Conservation (phyloP, 1,140 invertebrate species). For the Arion vulgaris region DNA sequence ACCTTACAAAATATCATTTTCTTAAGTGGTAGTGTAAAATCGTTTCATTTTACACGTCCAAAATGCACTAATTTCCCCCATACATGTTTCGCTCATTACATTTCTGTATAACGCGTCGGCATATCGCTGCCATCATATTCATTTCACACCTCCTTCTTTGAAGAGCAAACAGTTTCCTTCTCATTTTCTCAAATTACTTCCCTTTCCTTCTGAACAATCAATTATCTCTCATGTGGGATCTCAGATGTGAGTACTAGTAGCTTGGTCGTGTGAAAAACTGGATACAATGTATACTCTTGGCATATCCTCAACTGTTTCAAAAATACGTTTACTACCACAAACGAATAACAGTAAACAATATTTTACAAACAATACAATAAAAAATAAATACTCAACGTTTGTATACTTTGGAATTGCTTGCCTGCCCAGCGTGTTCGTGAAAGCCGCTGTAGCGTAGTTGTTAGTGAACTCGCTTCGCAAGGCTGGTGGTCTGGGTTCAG, state of each 20-base stretch:
- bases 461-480: too few species aligned
- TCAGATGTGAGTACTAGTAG: neutral
- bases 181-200: conserved; percentile 29
- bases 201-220: conserved; percentile 25
- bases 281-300: neutral
- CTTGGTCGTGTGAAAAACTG: neutral
- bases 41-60: neutral
- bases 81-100: conserved; percentile 10
- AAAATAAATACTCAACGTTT: too few species aligned
- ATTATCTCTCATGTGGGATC: conserved; percentile 14
- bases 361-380: too few species aligned
- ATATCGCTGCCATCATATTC: conserved; percentile 26
- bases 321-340: too few species aligned
- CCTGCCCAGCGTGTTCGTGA: too few species aligned
- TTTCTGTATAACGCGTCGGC: conserved; percentile 8
- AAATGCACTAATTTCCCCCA: neutral
- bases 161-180: conserved; percentile 23
- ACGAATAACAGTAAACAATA: too few species aligned
- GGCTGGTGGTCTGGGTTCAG: too few species aligned
- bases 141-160: conserved; percentile 34
- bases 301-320: too few species aligned
- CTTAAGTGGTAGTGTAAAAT: neutral
- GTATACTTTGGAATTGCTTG: too few species aligned
- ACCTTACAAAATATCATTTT: neutral
- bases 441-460: too few species aligned